Evolutionary conservation across 2,113 vertebrate species (phyloP).

Genomic region (Lonchura striata): DNA sequence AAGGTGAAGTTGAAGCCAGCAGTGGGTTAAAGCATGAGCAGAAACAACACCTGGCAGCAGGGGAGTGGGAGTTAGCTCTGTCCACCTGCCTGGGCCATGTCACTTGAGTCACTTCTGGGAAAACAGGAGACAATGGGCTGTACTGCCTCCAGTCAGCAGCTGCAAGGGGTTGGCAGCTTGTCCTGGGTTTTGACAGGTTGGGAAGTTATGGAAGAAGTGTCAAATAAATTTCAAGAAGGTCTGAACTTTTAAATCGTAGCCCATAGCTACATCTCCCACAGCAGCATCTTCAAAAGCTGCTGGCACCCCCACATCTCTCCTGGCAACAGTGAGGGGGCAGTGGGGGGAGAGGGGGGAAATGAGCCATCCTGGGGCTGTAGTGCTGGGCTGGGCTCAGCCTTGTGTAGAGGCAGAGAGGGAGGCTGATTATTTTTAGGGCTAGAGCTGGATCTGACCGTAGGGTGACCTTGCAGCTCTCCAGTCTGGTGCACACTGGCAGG

Average conservation of each 20-base stretch:
- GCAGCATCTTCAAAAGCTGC: neutral
- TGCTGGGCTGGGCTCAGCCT: neutral
- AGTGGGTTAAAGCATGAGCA: neutral
- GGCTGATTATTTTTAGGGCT: conserved; percentile 52
- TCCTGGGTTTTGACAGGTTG: neutral
- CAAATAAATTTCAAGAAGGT: neutral
- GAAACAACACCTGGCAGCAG: neutral
- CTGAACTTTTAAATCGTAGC: neutral
- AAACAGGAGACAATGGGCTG: neutral
- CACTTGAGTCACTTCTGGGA: neutral
- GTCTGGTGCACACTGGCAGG: neutral
- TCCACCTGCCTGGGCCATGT: neutral
- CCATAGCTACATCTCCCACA: neutral
- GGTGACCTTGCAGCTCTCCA: conserved; percentile 41
- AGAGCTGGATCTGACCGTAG: neutral
- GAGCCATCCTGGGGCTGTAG: neutral
- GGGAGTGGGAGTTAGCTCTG: neutral
- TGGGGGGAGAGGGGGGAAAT: neutral
- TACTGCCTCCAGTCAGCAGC: rapidly evolving
- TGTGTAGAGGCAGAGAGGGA: neutral
- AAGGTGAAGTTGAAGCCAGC: neutral
- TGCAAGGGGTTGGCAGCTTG: neutral
- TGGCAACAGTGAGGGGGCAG: conserved; percentile 34
- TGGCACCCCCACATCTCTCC: conserved; percentile 20
- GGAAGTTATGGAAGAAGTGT: neutral